These are phyloP conservation scores for Phalacrocorax aristotelis DNA, from an alignment of 2,113 vertebrate species.

Conservation along the genomic window DNA sequence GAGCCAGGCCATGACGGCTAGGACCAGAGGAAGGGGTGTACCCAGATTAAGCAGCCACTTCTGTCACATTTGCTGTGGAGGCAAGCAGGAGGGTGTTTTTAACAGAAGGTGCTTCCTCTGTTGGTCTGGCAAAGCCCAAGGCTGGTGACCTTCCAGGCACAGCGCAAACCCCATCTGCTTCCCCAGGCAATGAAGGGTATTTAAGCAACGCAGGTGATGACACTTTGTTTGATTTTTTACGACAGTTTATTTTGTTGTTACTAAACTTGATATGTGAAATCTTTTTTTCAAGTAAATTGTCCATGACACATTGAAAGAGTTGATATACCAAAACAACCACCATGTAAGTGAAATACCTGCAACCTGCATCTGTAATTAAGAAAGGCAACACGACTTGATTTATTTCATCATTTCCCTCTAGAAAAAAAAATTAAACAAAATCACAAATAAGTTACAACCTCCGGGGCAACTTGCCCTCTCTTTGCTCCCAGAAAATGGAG, in stretches of 20 bases:
- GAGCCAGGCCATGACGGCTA: neutral
- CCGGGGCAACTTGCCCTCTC: neutral
- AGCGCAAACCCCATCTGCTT: slow-evolving; percentile 56
- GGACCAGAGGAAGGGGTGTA: neutral
- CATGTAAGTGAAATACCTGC: neutral
- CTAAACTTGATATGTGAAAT: neutral
- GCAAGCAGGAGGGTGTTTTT: slow-evolving; percentile 30
- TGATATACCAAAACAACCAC: neutral
- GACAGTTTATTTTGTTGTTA: neutral
- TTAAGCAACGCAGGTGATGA: neutral
- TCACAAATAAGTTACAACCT: neutral
- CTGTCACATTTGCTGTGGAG: neutral
- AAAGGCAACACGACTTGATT: neutral
- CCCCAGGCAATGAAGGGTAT: neutral
- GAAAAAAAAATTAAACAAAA: neutral
- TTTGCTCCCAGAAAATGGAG: neutral
- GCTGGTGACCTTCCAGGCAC: slow-evolving; percentile 24
- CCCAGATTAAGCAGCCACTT: neutral
- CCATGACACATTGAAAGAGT: neutral
- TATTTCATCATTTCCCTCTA: neutral
- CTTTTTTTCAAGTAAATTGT: neutral
- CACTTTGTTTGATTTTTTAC: neutral
- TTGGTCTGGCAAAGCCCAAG: neutral
- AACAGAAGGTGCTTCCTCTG: slow-evolving; percentile 25
- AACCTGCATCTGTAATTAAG: neutral